These are phyloP conservation scores for Diaperis boleti DNA, from an alignment of 2,888 invertebrate genomes.

Conservation along the genomic window DNA sequence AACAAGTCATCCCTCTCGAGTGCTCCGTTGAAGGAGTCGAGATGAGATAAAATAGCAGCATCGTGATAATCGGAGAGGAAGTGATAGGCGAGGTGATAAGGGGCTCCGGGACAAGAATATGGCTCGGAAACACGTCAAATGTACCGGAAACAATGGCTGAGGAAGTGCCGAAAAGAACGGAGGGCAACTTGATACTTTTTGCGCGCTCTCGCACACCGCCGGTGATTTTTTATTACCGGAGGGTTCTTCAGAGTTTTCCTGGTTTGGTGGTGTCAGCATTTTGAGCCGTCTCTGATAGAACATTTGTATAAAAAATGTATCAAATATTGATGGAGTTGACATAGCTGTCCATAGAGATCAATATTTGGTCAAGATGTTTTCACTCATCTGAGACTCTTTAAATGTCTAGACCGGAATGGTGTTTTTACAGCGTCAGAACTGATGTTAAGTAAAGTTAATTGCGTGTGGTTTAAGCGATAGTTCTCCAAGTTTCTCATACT, in stretches of 20 bases:
- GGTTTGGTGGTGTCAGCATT: too few relatives aligned
- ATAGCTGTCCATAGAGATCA: too few relatives aligned
- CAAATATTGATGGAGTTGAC: too few relatives aligned
- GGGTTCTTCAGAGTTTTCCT: slow-evolving; percentile 9
- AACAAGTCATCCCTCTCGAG: slow-evolving; percentile 32
- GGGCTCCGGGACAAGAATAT: slow-evolving; percentile 62
- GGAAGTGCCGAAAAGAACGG: slow-evolving; percentile 59
- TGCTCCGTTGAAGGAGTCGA: slow-evolving; percentile 26
- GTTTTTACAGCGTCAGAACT: background rate
- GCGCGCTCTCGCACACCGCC: slow-evolving; percentile 3
- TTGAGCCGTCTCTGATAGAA: too few relatives aligned
- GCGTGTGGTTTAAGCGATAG: slow-evolving; percentile 28
- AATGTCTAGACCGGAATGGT: background rate
- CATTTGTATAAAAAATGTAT: too few relatives aligned
- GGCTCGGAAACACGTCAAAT: slow-evolving; percentile 65
- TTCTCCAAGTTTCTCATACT: slow-evolving; percentile 31
- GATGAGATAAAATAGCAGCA: slow-evolving; percentile 55
- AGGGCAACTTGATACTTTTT: slow-evolving; percentile 25
- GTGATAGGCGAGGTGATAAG: slow-evolving; percentile 63
- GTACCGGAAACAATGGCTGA: slow-evolving; percentile 66
- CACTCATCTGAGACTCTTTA: background rate
- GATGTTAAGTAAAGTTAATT: slow-evolving; percentile 15
- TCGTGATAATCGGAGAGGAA: slow-evolving; percentile 63
- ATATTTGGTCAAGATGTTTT: too few relatives aligned
- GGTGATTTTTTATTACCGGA: slow-evolving; percentile 17